Base-by-base conservation (phyloP, 2,797 vertebrate genomes). In the Sus cebifrons region DNA sequence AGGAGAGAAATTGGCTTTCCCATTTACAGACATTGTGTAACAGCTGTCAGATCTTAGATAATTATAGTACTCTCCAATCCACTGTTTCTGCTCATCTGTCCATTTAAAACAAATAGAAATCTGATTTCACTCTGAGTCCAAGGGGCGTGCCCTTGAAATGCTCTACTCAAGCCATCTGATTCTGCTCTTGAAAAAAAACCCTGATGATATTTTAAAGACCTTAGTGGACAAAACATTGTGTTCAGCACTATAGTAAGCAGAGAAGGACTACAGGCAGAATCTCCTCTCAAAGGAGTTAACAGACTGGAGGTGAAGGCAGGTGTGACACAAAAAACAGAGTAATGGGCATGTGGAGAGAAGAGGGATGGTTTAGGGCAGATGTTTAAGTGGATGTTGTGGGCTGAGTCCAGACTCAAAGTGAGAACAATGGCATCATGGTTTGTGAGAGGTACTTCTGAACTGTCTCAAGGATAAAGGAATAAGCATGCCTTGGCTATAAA, bases 41-140 rank as follows among this genome's bases (percentile, higher is more conserved):
- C 29, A 77, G 64, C 6, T 73, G 36, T 73, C 54, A 64, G 40
- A 56, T 75, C 23, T 23, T 54, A 90, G 67, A 73, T 81, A 49
- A 49, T 27, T 56, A 32, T 32, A 16, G 71, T 49, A 54, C 67
- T 92, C 71, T 67, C 15, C 14, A 89, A 25, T 82, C 58, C 65
- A 70, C 68, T 82, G 25, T 75, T 90, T 74, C 91, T 91, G 40
- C n/a, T 86, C 60, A 75, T 81, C 3, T 62, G 16, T 27, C 18
- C 54, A 67, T 67, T 86, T 74, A 70, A 75, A 75, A 95, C 70
- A 60, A 68, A 86, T 44, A 49, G 27, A 93, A 84, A 93, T 56
- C 56, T 44, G 21, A 8, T 25, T 65, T 73, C 77, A 88, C 62
- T 68, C 6, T 85, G 6, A 32, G 16, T 71, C 32, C 56, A 36